Evolutionary conservation across 1,140 invertebrate species (phyloP).

Genomic region (Trigoniulus corallinus): DNA sequence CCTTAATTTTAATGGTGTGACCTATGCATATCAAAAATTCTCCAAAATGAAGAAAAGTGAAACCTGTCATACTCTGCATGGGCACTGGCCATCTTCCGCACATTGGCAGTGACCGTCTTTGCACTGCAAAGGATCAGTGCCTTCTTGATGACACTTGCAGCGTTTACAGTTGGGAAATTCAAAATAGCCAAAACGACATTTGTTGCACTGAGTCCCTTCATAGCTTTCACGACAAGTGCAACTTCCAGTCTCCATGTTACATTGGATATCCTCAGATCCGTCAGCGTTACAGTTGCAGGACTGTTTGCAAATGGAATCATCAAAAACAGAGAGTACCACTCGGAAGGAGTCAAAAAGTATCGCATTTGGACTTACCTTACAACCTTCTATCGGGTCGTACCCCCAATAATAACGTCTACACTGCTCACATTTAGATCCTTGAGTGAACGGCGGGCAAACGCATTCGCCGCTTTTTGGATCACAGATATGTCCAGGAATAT

Average conservation of each 20-base stretch:
- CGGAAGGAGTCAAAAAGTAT: neutral
- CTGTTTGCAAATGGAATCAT: conserved; percentile 22
- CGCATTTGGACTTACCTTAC: conserved; percentile 33
- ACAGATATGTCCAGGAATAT: conserved; percentile 64
- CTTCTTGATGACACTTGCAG: conserved; percentile 56
- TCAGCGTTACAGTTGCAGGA: conserved; percentile 53
- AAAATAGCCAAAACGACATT: conserved; percentile 62
- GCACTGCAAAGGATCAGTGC: conserved; percentile 43
- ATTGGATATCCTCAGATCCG: conserved; percentile 51
- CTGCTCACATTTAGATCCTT: conserved; percentile 54
- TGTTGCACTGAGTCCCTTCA: conserved; percentile 56
- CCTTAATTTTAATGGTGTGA: neutral
- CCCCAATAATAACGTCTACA: conserved; percentile 64
- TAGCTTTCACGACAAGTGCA: conserved; percentile 69
- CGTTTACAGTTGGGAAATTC: conserved; percentile 73
- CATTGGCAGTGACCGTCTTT: conserved; percentile 41
- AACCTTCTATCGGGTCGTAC: conserved; percentile 48
- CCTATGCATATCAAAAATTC: no score
- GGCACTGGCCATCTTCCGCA: conserved; percentile 58
- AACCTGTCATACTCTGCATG: conserved; percentile 48
- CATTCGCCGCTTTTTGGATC: conserved; percentile 69
- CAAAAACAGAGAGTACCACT: neutral
- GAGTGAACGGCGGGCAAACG: conserved; percentile 66
- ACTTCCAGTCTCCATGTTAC: conserved; percentile 53
- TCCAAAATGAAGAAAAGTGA: neutral